phyloP scores from a whole-genome alignment of 2,113 vertebrate species.

The Craseonycteris thonglongyai region DNA sequence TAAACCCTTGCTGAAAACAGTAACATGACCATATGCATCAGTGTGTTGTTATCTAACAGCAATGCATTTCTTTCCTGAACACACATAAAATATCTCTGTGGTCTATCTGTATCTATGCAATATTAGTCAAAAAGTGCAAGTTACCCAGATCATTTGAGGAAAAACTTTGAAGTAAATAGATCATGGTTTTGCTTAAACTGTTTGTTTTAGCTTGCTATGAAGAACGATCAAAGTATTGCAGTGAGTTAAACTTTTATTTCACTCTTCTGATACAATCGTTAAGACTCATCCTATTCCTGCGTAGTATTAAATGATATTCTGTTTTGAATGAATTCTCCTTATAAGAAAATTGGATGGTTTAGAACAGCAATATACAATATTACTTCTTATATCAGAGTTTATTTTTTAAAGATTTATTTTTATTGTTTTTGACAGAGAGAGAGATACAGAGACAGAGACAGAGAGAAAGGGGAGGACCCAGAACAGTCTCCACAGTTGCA shows the following conservation, averaged over 20 bases:
- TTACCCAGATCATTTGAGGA: not conserved
- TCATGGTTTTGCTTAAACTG: not conserved
- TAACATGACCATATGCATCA: not conserved
- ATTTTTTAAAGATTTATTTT: no score
- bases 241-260: not conserved
- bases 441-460: no score
- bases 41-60: not conserved
- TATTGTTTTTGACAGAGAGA: no score
- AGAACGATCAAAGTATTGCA: not conserved
- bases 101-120: not conserved
- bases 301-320: not conserved
- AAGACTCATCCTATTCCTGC: not conserved
- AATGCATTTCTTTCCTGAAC: not conserved
- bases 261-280: not conserved
- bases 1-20: conserved; percentile 54
- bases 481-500: no score
- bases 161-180: not conserved
- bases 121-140: not conserved
- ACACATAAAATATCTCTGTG: not conserved
- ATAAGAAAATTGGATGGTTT: not conserved
- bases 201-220: not conserved
- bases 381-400: not conserved
- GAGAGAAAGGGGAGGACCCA: no score
- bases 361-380: not conserved
- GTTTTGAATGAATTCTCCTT: not conserved